Evolutionary conservation across 1,140 invertebrate genomes (phyloP).

Genomic region (Brachionus sp.): DNA sequence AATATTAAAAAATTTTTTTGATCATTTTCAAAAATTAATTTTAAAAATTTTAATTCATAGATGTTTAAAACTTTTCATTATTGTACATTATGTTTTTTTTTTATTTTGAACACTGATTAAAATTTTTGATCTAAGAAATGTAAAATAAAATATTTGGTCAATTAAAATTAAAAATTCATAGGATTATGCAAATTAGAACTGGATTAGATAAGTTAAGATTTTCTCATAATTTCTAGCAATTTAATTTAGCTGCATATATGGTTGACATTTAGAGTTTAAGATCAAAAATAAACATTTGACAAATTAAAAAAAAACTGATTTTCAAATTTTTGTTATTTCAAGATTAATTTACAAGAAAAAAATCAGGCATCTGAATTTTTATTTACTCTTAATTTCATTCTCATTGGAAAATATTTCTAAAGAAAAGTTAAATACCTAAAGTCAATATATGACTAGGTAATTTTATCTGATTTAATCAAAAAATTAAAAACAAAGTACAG

Average conservation of each 20-base stretch:
- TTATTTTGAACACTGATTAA: no score
- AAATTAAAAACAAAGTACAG: not conserved
- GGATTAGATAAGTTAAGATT: not conserved
- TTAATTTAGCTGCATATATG: not conserved
- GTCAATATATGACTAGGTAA: not conserved
- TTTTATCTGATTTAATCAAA: conserved; percentile 30
- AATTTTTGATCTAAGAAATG: no score
- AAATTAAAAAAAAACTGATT: not conserved
- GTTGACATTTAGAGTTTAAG: not conserved
- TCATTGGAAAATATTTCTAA: not conserved
- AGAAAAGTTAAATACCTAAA: conserved; percentile 15
- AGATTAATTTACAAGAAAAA: conserved; percentile 29
- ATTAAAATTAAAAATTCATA: not conserved
- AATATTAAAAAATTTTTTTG: no score
- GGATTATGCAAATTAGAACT: not conserved
- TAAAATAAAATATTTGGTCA: no score
- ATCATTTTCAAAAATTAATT: no score
- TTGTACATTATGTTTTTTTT: no score
- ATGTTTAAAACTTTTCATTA: no score
- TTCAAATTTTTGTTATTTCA: not conserved
- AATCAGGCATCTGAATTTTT: conserved; percentile 34
- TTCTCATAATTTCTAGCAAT: not conserved
- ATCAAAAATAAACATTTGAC: not conserved
- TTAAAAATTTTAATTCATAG: no score
- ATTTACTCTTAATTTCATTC: not conserved